These are phyloP conservation scores for Macropodus opercularis DNA, from an alignment of 2,797 vertebrate genomes.

Conservation along the genomic window DNA sequence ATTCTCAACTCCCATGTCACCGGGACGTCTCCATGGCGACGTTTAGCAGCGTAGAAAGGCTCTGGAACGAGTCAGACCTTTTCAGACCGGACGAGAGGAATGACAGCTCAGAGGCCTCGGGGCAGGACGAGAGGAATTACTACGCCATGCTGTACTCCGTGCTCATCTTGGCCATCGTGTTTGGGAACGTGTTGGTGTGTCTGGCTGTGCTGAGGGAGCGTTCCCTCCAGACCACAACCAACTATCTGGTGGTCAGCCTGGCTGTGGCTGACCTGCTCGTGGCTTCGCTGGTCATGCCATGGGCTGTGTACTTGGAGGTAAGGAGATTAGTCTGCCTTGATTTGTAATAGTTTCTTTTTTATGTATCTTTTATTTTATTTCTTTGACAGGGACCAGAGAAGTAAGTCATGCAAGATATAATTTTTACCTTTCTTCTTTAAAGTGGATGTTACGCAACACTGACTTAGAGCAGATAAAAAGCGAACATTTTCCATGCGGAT, in stretches of 20 bases:
- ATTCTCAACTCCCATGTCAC: constrained; percentile 70
- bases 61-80: constrained; percentile 80
- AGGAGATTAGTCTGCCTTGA: constrained; percentile 65
- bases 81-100: constrained; percentile 71
- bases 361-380: background rate
- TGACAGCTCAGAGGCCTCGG: constrained; percentile 49
- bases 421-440: no score
- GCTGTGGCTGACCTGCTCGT: constrained; percentile 92
- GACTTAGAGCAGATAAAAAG: no score
- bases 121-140: constrained; percentile 78
- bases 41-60: constrained; percentile 77
- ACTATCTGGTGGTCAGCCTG: constrained; percentile 95
- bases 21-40: constrained; percentile 81
- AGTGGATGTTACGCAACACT: no score
- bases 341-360: background rate
- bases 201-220: constrained; percentile 90
- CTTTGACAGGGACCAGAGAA: no score
- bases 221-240: constrained; percentile 91
- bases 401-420: background rate
- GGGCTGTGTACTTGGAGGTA: constrained; percentile 95
- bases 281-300: constrained; percentile 94
- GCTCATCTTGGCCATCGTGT: constrained; percentile 91
- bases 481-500: background rate
- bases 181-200: constrained; percentile 93
- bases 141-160: constrained; percentile 89